Evolutionary conservation across 2,797 vertebrate species (phyloP).

Genomic region (Balearica regulorum): DNA sequence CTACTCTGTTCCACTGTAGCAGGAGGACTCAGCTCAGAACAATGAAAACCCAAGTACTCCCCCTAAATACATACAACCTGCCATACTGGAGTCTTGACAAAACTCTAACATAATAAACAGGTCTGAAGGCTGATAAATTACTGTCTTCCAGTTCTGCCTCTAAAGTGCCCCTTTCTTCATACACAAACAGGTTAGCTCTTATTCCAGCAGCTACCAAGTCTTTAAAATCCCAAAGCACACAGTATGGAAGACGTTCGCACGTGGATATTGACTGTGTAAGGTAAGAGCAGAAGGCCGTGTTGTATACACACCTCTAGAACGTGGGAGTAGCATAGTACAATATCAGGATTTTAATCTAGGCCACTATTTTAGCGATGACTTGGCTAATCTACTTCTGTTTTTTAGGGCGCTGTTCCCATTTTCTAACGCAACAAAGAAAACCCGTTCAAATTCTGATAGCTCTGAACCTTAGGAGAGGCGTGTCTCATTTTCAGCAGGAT

Average conservation of each 20-base stretch:
- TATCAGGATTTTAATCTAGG: not conserved
- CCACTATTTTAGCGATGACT: not conserved
- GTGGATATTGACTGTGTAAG: not conserved
- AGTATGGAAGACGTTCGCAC: not conserved
- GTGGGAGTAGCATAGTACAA: not conserved
- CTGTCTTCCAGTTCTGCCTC: not conserved
- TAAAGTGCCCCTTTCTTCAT: not conserved
- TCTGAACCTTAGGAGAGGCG: constrained; percentile 80
- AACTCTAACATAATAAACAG: not conserved
- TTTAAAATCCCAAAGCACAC: not conserved
- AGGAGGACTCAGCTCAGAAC: not conserved
- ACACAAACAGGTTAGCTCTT: not conserved
- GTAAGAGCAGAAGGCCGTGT: not conserved
- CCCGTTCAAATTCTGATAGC: not conserved
- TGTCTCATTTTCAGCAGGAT: constrained; percentile 91
- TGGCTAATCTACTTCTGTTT: not conserved
- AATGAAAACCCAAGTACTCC: not conserved
- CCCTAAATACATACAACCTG: not conserved
- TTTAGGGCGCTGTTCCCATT: not conserved
- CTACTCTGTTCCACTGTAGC: not conserved
- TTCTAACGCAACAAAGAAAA: not conserved
- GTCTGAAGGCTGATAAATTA: not conserved
- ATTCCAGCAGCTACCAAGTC: not conserved
- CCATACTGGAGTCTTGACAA: not conserved
- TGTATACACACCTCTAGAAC: not conserved